A percentile compares a stretch with the other conserved stretches of the same genome.
Conservation (phyloP, 2,113 vertebrate species). For the Lucifuga dentata region DNA sequence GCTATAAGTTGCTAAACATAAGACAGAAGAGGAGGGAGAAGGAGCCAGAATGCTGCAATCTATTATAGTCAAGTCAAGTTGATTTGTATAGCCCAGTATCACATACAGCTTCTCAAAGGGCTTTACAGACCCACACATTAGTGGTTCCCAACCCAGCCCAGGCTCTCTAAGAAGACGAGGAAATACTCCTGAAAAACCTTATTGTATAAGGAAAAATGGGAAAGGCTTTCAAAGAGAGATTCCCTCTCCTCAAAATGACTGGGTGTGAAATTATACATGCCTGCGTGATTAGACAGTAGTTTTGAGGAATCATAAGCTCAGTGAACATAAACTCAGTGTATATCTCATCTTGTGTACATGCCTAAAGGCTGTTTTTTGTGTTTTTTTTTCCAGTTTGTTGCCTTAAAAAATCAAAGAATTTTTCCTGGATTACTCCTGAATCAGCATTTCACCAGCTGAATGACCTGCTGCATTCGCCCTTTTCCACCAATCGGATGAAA, state of each 20-base stretch:
- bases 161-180: too few relatives aligned
- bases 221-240: too few relatives aligned
- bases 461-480: conserved; percentile 76
- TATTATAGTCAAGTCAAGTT: neutral
- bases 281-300: conserved; percentile 13
- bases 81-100: too few relatives aligned
- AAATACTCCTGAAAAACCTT: too few relatives aligned
- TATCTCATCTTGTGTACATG: neutral
- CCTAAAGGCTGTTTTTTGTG: neutral
- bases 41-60: too few relatives aligned
- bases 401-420: conserved; percentile 22
- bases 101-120: too few relatives aligned
- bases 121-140: too few relatives aligned
- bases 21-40: neutral
- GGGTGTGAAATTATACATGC: conserved; percentile 10
- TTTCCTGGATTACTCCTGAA: conserved; percentile 51
- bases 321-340: neutral
- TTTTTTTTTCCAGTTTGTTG: conserved; percentile 18
- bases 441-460: conserved; percentile 73
- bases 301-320: neutral
- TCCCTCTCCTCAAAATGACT: too few relatives aligned
- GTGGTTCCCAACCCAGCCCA: too few relatives aligned
- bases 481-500: conserved; percentile 66
- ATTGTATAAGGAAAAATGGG: too few relatives aligned
- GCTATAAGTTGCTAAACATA: conserved; percentile 15